Evolutionary conservation across 2,113 vertebrate species (phyloP).

Genomic region (Colius striatus): DNA sequence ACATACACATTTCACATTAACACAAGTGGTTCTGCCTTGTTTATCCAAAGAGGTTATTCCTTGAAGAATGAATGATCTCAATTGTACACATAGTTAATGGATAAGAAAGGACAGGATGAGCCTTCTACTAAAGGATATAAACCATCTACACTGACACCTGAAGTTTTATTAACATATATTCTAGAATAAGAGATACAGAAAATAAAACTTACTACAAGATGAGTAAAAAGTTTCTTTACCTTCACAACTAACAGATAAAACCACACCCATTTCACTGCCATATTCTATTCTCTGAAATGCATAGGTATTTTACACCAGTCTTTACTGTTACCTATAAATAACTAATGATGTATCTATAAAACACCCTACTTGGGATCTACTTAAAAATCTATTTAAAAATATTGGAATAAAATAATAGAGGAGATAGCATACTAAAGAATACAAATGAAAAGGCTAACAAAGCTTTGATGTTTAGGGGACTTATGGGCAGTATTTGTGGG

Average conservation of each 20-base stretch:
- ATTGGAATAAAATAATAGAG: neutral
- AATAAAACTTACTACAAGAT: neutral
- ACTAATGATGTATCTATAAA: neutral
- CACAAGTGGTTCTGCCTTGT: neutral
- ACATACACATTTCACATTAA: accelerated
- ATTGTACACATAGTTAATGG: neutral
- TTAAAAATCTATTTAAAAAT: neutral
- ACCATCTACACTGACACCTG: neutral
- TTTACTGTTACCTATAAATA: neutral
- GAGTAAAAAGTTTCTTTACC: neutral
- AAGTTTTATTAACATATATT: neutral
- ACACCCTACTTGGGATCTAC: neutral
- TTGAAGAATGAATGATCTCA: neutral
- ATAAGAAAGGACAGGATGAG: neutral
- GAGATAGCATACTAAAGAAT: neutral
- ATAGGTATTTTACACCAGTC: neutral
- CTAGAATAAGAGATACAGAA: accelerated
- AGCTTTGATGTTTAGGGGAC: neutral
- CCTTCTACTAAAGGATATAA: neutral
- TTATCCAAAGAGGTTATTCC: neutral
- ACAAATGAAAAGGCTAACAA: neutral
- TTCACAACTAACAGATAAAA: neutral
- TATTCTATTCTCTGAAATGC: neutral
- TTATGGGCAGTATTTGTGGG: neutral
- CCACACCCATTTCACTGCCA: neutral